Evolutionary conservation across 2,797 vertebrate species (phyloP).

Genomic region (Erpetoichthys calabaricus): DNA sequence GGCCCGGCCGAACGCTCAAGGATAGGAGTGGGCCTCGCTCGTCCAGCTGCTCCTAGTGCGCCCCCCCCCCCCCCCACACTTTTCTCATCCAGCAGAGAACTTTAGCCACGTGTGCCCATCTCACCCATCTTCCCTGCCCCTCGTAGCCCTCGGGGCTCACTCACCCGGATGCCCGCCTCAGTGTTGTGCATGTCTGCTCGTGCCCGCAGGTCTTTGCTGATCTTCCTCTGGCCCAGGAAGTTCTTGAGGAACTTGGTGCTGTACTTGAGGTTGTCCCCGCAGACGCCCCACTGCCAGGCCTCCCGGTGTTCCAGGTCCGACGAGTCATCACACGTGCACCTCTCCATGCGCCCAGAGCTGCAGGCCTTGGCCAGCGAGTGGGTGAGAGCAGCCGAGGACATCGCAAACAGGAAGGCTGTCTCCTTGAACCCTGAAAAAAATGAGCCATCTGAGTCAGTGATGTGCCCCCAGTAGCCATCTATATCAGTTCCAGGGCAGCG

Average conservation of each 20-base stretch:
- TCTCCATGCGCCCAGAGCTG: constrained; percentile 92
- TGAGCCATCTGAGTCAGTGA: background rate
- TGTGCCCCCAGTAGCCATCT: background rate
- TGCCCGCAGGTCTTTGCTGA: constrained; percentile 85
- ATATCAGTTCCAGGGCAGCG: background rate
- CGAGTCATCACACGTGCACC: constrained; percentile 93
- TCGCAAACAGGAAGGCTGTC: constrained; percentile 82
- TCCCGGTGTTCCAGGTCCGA: constrained; percentile 84
- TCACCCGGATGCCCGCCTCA: constrained; percentile 86
- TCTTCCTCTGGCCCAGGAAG: constrained; percentile 82
- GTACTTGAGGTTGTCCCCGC: constrained; percentile 94
- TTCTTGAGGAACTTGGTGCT: constrained; percentile 92
- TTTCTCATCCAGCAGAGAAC: no score
- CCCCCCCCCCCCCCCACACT: no score
- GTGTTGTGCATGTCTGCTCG: constrained; percentile 87
- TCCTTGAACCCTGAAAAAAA: constrained; percentile 78
- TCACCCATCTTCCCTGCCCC: no score
- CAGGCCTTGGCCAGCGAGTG: constrained; percentile 88
- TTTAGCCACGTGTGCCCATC: no score
- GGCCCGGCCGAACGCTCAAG: no score
- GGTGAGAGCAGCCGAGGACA: constrained; percentile 80
- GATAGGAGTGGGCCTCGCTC: background rate
- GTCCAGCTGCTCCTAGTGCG: background rate
- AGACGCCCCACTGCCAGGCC: constrained; percentile 96
- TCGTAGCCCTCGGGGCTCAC: constrained; percentile 14